Evolutionary conservation across 1,140 invertebrate genomes (phyloP), one percentile per base, ranked within the genome.

Genomic region (Hycleus cichorii): DNA sequence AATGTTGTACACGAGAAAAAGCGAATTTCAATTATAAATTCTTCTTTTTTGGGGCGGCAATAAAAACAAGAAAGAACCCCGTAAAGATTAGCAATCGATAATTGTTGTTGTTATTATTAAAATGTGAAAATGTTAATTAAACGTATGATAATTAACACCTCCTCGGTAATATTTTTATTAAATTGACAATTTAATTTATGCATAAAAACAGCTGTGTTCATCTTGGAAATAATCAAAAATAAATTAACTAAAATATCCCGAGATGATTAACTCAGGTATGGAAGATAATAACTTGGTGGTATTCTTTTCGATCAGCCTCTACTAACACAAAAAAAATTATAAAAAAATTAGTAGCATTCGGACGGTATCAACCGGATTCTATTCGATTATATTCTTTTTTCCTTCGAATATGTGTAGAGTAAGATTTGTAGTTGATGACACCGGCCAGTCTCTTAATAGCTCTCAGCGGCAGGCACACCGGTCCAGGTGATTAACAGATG

Each of bases 401-500:
- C 12, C 18, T 45, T 45, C 43, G n/a, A 45, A 5, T 45, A 45
- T 12, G 43, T 45, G 24, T 24, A 48, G 47, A 48, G 4, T 48
- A 32, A 48, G 11, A 25, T n/a, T 25, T 2, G 47, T 48, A 27
- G 39, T 53, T 42, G 42, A 53, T 53, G 51, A 53, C 51, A 42
- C 51, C 51, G 51, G 44, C 51, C 51, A 45, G 4, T 32, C 39
- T 38, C 51, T 59, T 63, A 60, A 63, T 63, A 63, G 62, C 62
- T 57, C 54, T 59, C 52, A 49, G 57, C 62, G 32, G 32, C 55
- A 57, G 32, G 32, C 55, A 57, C 54, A 63, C 62, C 54, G 49
- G 56, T 58, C 55, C 62, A 61, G 62, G 62, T 64, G 58, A 64
- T 64, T 64, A 64, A 64, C 62, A 61, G 62, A 60, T 61, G 62